Evolutionary conservation across 2,113 vertebrate species (phyloP), one percentile per base, ranked within the genome.

Genomic region (Anoplopoma fimbria): DNA sequence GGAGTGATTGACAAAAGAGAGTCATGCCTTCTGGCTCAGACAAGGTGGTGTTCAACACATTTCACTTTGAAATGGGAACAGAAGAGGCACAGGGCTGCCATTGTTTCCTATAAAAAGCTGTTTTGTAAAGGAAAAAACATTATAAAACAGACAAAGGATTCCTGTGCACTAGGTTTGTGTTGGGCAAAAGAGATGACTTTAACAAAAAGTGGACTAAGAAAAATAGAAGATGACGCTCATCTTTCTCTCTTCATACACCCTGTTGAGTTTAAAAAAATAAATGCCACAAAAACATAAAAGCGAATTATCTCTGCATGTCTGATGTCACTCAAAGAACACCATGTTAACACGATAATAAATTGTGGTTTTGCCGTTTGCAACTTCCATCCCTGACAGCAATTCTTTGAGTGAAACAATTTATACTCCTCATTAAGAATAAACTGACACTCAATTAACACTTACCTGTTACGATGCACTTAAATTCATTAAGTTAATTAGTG

Each of bases 81-180:
- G 73, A 69, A 38, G 55, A 67, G 45, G 19, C 33, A 89, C 79
- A 87, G 69, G 27, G 58, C 49, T 42, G 53, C 64, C 51, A 77
- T 89, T 91, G 90, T 91, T 83, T 51, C 4, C 2, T 17, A 82
- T 38, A 55, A 79, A 68, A 75, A 85, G 67, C 38, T 83, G 65
- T 76, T 83, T 71, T 87, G 53, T 75, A 14, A 55, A 23, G 21
- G 17, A 19, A 33, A 23, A 29, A 87, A 57, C 47, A 25, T 63
- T 61, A 27, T 10, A 55, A 69, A 45, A 51, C 1, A 21, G 69
- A 57, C 5, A 65, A 73, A 15, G 38, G 4, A 15, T 75, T 55
- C 4, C 27, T 42, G 33, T 47, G 12, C 33, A 13, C 4, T 21
- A 21, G 29, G 27, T 31, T 67, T 75, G 19, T 64, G 42, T 17